These are phyloP conservation scores for Nesogale talazaci DNA, from an alignment of 2,113 vertebrate species.

Conservation along the genomic window DNA sequence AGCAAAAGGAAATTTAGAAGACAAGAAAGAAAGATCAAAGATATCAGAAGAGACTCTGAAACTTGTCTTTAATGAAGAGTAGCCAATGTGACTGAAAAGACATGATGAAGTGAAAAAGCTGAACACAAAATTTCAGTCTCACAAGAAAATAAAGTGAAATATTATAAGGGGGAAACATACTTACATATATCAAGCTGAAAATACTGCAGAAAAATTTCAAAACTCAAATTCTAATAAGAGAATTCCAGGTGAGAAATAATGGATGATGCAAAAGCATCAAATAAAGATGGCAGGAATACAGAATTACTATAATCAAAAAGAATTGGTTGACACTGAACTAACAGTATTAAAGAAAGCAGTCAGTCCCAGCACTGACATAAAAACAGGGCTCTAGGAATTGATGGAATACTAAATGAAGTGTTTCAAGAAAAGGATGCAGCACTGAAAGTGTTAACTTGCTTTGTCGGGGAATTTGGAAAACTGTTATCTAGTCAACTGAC, in stretches of 20 bases:
- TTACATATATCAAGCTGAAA: neutral
- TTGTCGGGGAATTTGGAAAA: neutral
- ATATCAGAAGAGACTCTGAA: neutral
- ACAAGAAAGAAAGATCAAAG: neutral
- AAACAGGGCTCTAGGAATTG: neutral
- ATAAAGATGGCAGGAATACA: neutral
- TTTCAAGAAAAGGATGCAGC: too few species aligned
- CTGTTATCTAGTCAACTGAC: neutral
- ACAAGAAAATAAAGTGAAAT: neutral
- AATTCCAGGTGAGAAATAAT: neutral
- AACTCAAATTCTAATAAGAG: neutral
- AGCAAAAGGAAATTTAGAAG: neutral
- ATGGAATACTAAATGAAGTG: too few species aligned
- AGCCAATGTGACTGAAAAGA: neutral
- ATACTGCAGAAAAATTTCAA: neutral
- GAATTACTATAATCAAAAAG: neutral
- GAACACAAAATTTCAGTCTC: neutral
- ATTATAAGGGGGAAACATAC: neutral
- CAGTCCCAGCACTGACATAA: neutral
- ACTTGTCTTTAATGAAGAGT: neutral
- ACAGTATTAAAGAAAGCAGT: neutral
- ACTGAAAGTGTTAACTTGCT: neutral
- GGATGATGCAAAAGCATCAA: too few species aligned
- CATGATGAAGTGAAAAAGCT: neutral
- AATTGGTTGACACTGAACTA: neutral